Evolutionary conservation across 2,113 vertebrate genomes (phyloP).

Genomic region (Siniperca chuatsi): DNA sequence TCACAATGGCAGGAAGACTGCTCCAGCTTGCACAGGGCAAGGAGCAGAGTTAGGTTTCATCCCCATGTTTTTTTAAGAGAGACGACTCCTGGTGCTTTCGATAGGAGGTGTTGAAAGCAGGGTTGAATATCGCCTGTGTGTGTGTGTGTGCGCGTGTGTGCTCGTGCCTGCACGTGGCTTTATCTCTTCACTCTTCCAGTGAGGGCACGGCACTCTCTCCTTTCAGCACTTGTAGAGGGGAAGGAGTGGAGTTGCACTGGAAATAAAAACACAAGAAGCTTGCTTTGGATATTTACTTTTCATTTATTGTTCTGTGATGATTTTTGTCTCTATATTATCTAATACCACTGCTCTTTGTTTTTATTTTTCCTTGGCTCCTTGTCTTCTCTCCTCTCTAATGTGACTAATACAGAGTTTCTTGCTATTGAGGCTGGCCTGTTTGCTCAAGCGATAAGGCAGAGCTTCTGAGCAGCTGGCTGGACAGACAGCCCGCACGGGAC

Average conservation of each 20-base stretch:
- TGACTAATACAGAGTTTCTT: slow-evolving; percentile 56
- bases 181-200: slow-evolving; percentile 69
- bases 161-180: slow-evolving; percentile 34
- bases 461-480: slow-evolving; percentile 65
- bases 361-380: slow-evolving; percentile 25
- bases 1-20: slow-evolving; percentile 83
- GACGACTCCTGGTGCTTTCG: slow-evolving; percentile 75
- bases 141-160: slow-evolving; percentile 27
- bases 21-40: slow-evolving; percentile 70
- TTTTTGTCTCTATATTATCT: slow-evolving; percentile 28
- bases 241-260: slow-evolving; percentile 13
- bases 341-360: slow-evolving; percentile 21
- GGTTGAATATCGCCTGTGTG: slow-evolving; percentile 67
- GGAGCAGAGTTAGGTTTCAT: slow-evolving; percentile 81
- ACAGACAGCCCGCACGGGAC: slow-evolving; percentile 65
- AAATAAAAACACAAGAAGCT: slow-evolving; percentile 51
- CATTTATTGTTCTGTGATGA: slow-evolving; percentile 21
- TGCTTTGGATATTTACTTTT: slow-evolving; percentile 41
- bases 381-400: slow-evolving; percentile 47
- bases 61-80: slow-evolving; percentile 77
- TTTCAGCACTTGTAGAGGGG: slow-evolving; percentile 64
- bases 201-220: slow-evolving; percentile 57
- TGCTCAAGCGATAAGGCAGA: slow-evolving; percentile 71
- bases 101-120: slow-evolving; percentile 81
- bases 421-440: slow-evolving; percentile 59